These are phyloP conservation scores for Drosophila niveifrons DNA, from an alignment of 2,888 invertebrate species.

Conservation along the genomic window DNA sequence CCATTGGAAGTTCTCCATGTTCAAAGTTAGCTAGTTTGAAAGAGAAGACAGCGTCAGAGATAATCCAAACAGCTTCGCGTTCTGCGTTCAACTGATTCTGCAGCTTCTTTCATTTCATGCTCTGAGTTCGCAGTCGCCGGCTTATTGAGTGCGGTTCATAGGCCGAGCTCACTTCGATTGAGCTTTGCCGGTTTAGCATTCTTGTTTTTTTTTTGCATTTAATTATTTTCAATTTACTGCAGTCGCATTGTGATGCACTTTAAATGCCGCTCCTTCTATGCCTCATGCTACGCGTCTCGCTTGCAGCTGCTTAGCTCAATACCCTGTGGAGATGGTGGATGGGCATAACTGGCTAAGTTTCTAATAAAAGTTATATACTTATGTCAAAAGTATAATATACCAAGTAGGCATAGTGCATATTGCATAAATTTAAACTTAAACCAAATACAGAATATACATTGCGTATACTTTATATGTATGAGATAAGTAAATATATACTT, in stretches of 20 bases:
- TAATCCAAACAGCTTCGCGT: slow-evolving; percentile 68
- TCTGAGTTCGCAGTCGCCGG: slow-evolving; percentile 31
- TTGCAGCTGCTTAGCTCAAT: slow-evolving; percentile 14
- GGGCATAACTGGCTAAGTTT: neutral
- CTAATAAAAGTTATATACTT: no score
- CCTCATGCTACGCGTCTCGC: neutral
- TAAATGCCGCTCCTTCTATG: slow-evolving; percentile 9
- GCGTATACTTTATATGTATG: no score
- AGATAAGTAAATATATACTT: no score
- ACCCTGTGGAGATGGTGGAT: neutral
- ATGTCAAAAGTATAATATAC: no score
- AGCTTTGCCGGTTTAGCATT: slow-evolving; percentile 24
- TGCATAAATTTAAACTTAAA: no score
- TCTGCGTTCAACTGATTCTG: slow-evolving; percentile 62
- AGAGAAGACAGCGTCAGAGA: neutral
- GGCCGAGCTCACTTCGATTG: slow-evolving; percentile 44
- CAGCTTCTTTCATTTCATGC: neutral
- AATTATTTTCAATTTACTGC: slow-evolving; percentile 71
- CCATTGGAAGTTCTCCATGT: slow-evolving; percentile 71
- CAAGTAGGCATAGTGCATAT: no score
- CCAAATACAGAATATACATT: no score
- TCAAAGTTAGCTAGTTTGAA: neutral
- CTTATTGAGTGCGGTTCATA: slow-evolving; percentile 46
- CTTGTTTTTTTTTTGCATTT: slow-evolving; percentile 38
- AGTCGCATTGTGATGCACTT: slow-evolving; percentile 45